Evolutionary conservation across 2,113 vertebrate species (phyloP).

Genomic region (Seriola rivoliana): DNA sequence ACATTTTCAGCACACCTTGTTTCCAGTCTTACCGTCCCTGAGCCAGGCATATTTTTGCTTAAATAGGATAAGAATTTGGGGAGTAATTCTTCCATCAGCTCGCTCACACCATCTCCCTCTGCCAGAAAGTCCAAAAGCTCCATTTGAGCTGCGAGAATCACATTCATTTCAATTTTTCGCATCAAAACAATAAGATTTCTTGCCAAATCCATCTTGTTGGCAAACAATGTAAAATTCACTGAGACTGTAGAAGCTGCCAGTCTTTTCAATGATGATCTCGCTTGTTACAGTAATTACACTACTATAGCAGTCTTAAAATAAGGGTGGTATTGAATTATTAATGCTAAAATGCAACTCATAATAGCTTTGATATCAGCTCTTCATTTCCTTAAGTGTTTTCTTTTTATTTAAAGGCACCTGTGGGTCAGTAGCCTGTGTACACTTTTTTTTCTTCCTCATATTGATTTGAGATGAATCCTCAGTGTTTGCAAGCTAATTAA

Average conservation of each 20-base stretch:
- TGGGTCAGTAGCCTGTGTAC: conserved; percentile 36
- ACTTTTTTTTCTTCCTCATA: conserved; percentile 19
- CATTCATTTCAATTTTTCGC: conserved; percentile 33
- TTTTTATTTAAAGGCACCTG: conserved; percentile 39
- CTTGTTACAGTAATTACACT: conserved; percentile 26
- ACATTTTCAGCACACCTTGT: conserved; percentile 4
- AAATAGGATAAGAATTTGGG: neutral
- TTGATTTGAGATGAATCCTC: conserved; percentile 69
- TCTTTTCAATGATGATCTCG: conserved; percentile 18
- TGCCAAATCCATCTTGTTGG: conserved; percentile 21
- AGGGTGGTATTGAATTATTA: conserved; percentile 13
- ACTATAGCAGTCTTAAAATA: conserved; percentile 18
- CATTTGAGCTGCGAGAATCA: conserved; percentile 13
- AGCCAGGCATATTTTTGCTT: conserved; percentile 15
- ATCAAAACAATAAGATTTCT: conserved; percentile 21
- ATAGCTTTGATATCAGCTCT: conserved; percentile 17
- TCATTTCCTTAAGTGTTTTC: conserved; percentile 19
- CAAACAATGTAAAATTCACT: conserved; percentile 30
- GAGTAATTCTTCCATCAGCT: conserved; percentile 27
- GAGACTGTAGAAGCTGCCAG: conserved; percentile 10
- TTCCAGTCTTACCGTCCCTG: neutral
- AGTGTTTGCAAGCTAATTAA: conserved; percentile 68
- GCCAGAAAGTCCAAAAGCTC: conserved; percentile 34
- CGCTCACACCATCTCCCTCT: conserved; percentile 15
- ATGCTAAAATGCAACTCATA: conserved; percentile 27